Evolutionary conservation across 2,888 invertebrate genomes (phyloP), one percentile per base, ranked within the genome.

Genomic region (Falcaria lacertinaria): DNA sequence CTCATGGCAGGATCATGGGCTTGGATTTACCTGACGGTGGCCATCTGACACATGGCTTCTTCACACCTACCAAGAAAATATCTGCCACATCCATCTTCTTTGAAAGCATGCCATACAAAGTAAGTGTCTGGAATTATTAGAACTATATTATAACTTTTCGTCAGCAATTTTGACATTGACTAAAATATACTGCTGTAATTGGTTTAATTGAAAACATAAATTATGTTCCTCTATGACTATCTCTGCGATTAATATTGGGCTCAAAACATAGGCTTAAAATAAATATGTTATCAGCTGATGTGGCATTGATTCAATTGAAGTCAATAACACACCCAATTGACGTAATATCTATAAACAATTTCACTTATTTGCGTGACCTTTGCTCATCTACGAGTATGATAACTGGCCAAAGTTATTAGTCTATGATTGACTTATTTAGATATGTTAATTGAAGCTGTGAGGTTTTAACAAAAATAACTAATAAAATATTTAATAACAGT

Each of bases 61-160:
- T 96, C 89, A 98, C 98, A 0, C 90, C 93, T 5, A 93, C 90
- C 6, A 98, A 97, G 79, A 96, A 95, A 82, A 96, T 99, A 47
- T 99, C 98, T 0, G 98, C 98, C 5, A 98, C 98, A 0, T 98
- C 98, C 0, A 94, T 98, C 48, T 99, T 97, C 90, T 99, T 99
- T 77, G 98, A 99, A 89, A 98, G 98, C 45, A 96, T 98, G 95
- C 98, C 98, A 0, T 99, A 99, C 79, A 98, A 97, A 87, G 95
- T 97, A 61, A 61, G 60, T 47, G 34, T 5, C 8, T 14, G 4
- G 6, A 17, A 35, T n/a, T 5, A 15, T 35, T 5, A 19, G 5
- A 13, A 17, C 19, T 5, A 19, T 0, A n/a, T 2, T 1, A 22
- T 22, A 22, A 22, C 22, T 22, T 2, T 22, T 1, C 22, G 7